Base-by-base conservation (phyloP, 1,140 invertebrate species). In the Pseudomyrmex cubaensis region DNA sequence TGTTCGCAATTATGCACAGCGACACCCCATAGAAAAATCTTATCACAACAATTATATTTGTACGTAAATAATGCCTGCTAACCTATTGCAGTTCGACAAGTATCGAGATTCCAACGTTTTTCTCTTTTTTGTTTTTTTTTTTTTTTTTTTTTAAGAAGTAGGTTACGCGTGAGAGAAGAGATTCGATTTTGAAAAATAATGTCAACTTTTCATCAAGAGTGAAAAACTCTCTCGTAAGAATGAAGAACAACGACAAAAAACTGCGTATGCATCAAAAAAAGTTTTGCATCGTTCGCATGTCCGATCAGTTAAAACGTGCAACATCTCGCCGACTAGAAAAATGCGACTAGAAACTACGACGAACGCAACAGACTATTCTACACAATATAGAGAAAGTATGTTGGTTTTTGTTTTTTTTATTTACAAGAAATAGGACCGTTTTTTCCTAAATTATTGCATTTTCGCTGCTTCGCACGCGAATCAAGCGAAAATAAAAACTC, bases 41-140 rank as follows among this genome's bases (percentile, higher is more conserved):
- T 88, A 88, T 86, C 74, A 75, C 59, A 83, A 85, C 44, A 35
- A 88, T 25, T 85, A 82, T 46, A 44, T 88, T 87, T 85, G 73
- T 87, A 88, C 72, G 66, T 69, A 77, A 85, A 87, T 70, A 56
- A 84, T 78, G 10, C 63, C 35, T 78, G 57, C 62, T 82, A 67
- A 25, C 66, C 76, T 57, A 50, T 17, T 87, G 59, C 25, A 9
- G 8, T 63, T 80, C 75, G 22, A 50, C 35, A 46, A 15, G 72
- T 25, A 72, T 9, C 12, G 35, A 35, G 0, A 17, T 44, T 50
- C 63, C 10, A 72, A 48, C 12, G 35, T 13, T 74, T 35, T 0
- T 35, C 61, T 17, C 15, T 69, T 12, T 69, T 17, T 22, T n/a
- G n/a, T n/a, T n/a, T 69, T 17, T 22, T 62, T 46, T 62, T 15